phyloP scores from a whole-genome alignment of 2,888 invertebrate species.

The Kryphioiulus occultus region DNA sequence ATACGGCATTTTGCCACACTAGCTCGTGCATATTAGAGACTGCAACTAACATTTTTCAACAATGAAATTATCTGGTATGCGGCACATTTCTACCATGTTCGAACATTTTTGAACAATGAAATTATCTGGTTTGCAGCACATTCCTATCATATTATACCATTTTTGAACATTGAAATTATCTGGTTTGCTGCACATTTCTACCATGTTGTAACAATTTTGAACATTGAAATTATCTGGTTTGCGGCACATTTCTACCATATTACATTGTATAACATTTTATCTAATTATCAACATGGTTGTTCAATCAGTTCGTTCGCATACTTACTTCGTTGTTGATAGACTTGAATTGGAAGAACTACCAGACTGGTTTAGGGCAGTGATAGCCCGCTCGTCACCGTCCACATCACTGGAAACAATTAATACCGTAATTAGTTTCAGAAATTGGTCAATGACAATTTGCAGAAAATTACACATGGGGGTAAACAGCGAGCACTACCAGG shows the following conservation, averaged over 20 bases:
- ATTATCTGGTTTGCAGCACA: too few species aligned
- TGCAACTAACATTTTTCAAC: neutral
- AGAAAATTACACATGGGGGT: neutral
- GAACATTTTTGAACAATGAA: too few species aligned
- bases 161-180: too few species aligned
- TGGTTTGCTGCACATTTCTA: too few species aligned
- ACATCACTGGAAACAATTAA: conserved; percentile 67
- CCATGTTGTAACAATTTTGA: too few species aligned
- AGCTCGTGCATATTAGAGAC: too few species aligned
- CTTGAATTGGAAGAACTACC: conserved; percentile 77
- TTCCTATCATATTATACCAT: too few species aligned
- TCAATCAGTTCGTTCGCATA: neutral
- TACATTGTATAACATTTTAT: neutral
- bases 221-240: too few species aligned
- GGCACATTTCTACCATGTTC: too few species aligned
- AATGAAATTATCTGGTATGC: too few species aligned
- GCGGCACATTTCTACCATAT: too few species aligned
- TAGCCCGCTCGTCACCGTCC: conserved; percentile 69
- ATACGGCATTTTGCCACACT: neutral
- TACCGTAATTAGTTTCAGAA: neutral
- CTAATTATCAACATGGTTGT: neutral
- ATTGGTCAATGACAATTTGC: neutral
- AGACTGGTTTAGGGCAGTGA: conserved; percentile 64
- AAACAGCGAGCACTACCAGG: neutral
- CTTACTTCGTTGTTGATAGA: conserved; percentile 68